These are phyloP conservation scores for Cyprinodon variegatus DNA, from an alignment of 2,113 vertebrate species.

Conservation along the genomic window DNA sequence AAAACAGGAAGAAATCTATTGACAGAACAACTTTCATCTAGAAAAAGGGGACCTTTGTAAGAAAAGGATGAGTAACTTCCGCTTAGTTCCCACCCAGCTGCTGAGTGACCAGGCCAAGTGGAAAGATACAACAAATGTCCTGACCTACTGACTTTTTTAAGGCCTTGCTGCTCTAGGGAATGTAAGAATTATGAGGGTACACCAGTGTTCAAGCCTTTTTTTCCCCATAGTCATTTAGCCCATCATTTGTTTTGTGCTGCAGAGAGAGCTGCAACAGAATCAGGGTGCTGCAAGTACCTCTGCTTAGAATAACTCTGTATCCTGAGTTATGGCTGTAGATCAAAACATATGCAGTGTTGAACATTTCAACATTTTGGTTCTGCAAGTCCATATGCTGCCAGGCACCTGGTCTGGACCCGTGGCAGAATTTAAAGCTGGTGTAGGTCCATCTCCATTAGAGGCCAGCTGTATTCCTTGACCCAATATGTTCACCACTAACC, in stretches of 20 bases:
- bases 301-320: constrained; percentile 48
- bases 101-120: constrained; percentile 23
- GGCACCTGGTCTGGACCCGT: constrained; percentile 57
- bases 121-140: constrained; percentile 7
- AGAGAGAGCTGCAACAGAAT: constrained; percentile 31
- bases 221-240: constrained; percentile 20
- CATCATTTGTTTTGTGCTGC: constrained; percentile 41
- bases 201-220: constrained; percentile 3
- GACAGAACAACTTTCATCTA: neutral
- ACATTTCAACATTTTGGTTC: constrained; percentile 6
- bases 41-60: neutral
- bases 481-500: constrained; percentile 54
- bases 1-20: neutral
- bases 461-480: constrained; percentile 67
- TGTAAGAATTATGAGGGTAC: constrained; percentile 28
- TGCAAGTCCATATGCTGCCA: constrained; percentile 19
- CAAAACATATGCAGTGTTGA: neutral
- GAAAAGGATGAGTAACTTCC: neutral
- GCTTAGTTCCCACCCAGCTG: constrained; percentile 21
- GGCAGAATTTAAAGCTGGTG: constrained; percentile 61
- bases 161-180: constrained; percentile 16
- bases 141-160: constrained; percentile 25
- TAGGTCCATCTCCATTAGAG: constrained; percentile 65
- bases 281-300: constrained; percentile 46
- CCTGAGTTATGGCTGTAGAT: neutral